Evolutionary conservation across 1,140 invertebrate genomes (phyloP).

Genomic region (Eriosoma lanigerum): DNA sequence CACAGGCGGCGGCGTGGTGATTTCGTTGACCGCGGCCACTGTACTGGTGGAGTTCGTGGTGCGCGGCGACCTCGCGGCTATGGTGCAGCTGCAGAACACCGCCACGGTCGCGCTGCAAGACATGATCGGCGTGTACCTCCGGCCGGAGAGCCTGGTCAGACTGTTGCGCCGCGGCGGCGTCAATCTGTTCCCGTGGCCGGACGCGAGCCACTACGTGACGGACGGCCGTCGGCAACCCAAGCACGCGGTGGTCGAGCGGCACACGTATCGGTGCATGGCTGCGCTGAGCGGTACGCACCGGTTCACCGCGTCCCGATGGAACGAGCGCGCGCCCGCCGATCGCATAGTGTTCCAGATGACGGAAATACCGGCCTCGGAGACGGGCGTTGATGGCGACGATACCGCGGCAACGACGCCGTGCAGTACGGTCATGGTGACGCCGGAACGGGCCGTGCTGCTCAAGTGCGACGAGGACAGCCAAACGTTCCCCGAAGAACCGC

Average conservation of each 20-base stretch:
- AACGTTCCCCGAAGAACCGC: constrained; percentile 62
- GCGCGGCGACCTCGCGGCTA: constrained; percentile 60
- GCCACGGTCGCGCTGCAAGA: constrained; percentile 62
- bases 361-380: constrained; percentile 58
- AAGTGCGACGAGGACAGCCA: constrained; percentile 72
- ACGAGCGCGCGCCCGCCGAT: constrained; percentile 66
- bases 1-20: constrained; percentile 62
- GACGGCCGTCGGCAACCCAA: constrained; percentile 71
- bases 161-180: constrained; percentile 73
- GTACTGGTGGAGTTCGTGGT: constrained; percentile 70
- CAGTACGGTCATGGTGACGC: constrained; percentile 66
- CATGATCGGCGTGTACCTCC: constrained; percentile 63
- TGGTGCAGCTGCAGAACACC: constrained; percentile 65
- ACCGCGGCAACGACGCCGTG: neutral
- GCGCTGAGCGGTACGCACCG: constrained; percentile 73
- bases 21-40: constrained; percentile 68
- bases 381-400: neutral
- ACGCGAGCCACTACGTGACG: constrained; percentile 76
- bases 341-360: constrained; percentile 74
- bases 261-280: constrained; percentile 82
- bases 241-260: constrained; percentile 73
- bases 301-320: constrained; percentile 90
- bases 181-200: constrained; percentile 85
- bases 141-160: constrained; percentile 65
- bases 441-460: constrained; percentile 64